A percentile compares a stretch with the other conserved stretches of the same genome.
These are phyloP conservation scores for Minunthozetes semirufus DNA, from an alignment of 2,888 invertebrate species.

Conservation along the genomic window DNA sequence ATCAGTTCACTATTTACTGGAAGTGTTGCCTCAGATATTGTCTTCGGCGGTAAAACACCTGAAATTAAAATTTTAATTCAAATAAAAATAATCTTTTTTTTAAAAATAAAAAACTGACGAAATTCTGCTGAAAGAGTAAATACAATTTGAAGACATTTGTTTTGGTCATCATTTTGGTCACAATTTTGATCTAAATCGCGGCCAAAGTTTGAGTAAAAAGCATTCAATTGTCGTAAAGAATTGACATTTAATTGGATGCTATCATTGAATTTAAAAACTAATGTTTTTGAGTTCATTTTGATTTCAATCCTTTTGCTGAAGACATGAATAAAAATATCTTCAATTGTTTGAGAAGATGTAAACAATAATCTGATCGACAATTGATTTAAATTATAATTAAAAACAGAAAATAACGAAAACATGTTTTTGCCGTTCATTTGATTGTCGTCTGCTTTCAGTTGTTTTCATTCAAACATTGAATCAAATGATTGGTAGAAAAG, in stretches of 20 bases:
- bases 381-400: constrained; percentile 1
- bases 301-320: neutral
- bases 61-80: neutral
- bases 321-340: neutral
- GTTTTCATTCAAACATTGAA: neutral
- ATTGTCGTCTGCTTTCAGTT: neutral
- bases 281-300: neutral
- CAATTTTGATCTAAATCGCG: neutral
- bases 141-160: neutral
- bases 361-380: constrained; percentile 12
- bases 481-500: neutral
- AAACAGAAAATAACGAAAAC: neutral
- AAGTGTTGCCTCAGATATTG: neutral
- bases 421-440: neutral
- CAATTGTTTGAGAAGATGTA: neutral
- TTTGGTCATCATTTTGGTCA: neutral
- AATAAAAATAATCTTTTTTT: neutral
- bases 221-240: constrained; percentile 15
- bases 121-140: neutral
- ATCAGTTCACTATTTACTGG: constrained; percentile 57
- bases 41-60: neutral
- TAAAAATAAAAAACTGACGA: neutral
- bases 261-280: neutral
- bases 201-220: neutral
- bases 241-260: neutral